Conservation (phyloP, 1,140 invertebrate species). For the Tetramorium alpestre region DNA sequence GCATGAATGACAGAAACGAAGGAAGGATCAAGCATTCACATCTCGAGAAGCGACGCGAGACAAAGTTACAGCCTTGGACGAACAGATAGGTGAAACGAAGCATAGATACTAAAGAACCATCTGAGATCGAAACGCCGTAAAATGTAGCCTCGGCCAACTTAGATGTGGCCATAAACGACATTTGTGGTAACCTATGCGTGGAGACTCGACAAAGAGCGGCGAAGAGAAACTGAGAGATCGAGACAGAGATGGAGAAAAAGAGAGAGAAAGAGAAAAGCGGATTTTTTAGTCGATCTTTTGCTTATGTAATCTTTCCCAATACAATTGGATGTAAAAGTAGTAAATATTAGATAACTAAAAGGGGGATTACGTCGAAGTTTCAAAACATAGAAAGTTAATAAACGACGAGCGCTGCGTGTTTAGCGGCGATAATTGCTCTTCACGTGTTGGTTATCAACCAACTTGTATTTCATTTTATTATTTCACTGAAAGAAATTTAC, state of each 20-base stretch:
- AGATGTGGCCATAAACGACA: constrained; percentile 81
- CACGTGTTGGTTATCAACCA: not conserved
- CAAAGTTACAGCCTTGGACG: constrained; percentile 79
- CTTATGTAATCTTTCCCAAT: constrained; percentile 72
- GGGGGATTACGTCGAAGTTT: constrained; percentile 10
- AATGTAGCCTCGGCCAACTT: constrained; percentile 85
- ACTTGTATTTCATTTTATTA: not conserved
- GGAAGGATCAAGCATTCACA: constrained; percentile 30
- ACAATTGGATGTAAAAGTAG: constrained; percentile 57
- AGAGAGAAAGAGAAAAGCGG: constrained; percentile 10
- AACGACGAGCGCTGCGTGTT: not conserved
- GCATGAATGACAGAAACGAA: constrained; percentile 28
- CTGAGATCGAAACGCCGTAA: constrained; percentile 83
- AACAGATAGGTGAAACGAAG: constrained; percentile 79
- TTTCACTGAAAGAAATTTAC: not conserved
- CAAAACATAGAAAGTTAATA: constrained; percentile 38
- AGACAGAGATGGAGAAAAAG: not conserved
- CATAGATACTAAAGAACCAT: constrained; percentile 80
- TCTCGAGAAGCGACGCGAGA: constrained; percentile 66
- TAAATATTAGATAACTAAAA: constrained; percentile 30
- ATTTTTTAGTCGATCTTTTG: constrained; percentile 50
- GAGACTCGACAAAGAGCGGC: constrained; percentile 39
- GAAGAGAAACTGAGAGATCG: constrained; percentile 36
- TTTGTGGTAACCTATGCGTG: constrained; percentile 64
- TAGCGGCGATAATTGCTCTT: constrained; percentile 8